Percentiles rank a stretch among this genome's conserved stretches.
phyloP scores from a whole-genome alignment of 2,113 vertebrate species.

The Hippoglossus stenolepis region DNA sequence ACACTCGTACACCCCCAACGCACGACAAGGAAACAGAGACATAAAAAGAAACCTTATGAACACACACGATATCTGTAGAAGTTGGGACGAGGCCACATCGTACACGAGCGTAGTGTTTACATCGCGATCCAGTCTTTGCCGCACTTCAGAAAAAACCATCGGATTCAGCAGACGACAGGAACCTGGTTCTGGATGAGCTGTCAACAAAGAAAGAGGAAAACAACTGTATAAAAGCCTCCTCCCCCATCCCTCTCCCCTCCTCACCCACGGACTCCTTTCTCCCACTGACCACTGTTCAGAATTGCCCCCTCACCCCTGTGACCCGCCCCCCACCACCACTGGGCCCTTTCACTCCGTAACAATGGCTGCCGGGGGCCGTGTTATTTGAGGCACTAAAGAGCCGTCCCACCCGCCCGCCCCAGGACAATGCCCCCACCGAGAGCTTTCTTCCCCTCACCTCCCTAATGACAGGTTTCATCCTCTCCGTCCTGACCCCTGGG shows the following conservation, averaged over 20 bases:
- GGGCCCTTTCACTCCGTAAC: slow-evolving; percentile 79
- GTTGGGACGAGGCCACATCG: neutral
- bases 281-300: slow-evolving; percentile 76
- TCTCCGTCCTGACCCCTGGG: slow-evolving; percentile 75
- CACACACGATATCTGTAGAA: neutral
- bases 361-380: slow-evolving; percentile 81
- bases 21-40: slow-evolving; percentile 8
- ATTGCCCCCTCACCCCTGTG: slow-evolving; percentile 72
- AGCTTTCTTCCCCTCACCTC: slow-evolving; percentile 82
- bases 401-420: slow-evolving; percentile 76
- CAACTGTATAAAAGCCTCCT: slow-evolving; percentile 75
- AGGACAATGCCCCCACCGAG: slow-evolving; percentile 79
- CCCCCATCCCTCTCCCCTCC: slow-evolving; percentile 40
- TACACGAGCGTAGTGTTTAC: neutral
- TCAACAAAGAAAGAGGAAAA: slow-evolving; percentile 79
- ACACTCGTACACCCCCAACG: neutral
- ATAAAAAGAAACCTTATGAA: neutral
- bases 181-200: slow-evolving; percentile 79
- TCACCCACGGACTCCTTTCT: slow-evolving; percentile 72
- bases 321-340: slow-evolving; percentile 59
- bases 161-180: slow-evolving; percentile 49
- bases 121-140: neutral
- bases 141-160: slow-evolving; percentile 21
- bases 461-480: slow-evolving; percentile 88
- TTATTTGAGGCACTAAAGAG: slow-evolving; percentile 86